Evolutionary conservation across 30 jellyfish, hydroid and myxozoan genomes (phyloP), one percentile per base, ranked within the genome.

Genomic region (Calvadosia cruxmelitensis): DNA sequence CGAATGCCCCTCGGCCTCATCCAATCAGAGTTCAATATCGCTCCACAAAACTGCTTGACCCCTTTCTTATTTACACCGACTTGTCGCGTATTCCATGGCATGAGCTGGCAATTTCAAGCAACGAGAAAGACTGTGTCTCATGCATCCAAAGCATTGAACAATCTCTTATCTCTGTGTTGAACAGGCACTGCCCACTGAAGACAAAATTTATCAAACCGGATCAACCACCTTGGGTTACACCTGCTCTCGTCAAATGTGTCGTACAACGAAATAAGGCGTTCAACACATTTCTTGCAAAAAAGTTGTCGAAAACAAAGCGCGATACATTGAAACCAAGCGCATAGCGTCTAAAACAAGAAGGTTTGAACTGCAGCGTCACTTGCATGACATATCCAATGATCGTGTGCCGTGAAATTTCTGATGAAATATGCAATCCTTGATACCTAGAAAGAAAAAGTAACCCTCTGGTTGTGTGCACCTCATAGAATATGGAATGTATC

Each of bases 201-300:
- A 5, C 15, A 10, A 42, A 20, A 42, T 5, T 42, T 20, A 42
- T 42, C 57, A 42, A 42, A 20, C 57, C 57, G 20, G 57, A 42
- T 42, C 57, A 42, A 42, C 57, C 57, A 5, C 57, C 57, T 5
- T 42, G 57, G 57, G 57, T 42, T 5, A 42, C 57, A 42, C 57
- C 57, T 5, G 57, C 57, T 42, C 57, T 42, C 20, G 57, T 42
- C 10, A 42, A 42, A 42, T 42, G 57, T 20, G 20, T 20, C 57
- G 20, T 10, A 42, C 57, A 5, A 20, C 57, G 57, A 42, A 42
- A 42, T 20, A 42, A 42, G 20, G 57, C 57, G 20, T 42, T 5
- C 57, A 42, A 42, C 57, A 42, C 57, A 42, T 42, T 5, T 20
- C 10, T 5, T 5, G 20, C 57, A 42, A 42, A 10, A 42, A 42